Base-by-base conservation (phyloP, 92 coral and sea anemone genomes). In the Phenganax marumi region DNA sequence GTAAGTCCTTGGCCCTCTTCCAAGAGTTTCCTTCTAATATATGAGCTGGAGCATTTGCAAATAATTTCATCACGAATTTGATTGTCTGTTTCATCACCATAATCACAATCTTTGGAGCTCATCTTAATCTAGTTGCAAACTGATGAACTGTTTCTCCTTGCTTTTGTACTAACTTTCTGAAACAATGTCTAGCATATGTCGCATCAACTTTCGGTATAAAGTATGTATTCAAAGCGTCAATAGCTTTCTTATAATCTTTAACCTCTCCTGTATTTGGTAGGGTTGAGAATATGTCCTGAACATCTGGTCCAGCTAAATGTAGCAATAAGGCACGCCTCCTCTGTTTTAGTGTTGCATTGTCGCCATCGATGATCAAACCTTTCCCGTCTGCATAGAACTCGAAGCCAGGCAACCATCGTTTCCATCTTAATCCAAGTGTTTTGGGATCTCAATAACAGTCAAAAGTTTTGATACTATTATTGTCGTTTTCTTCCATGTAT, bases 321-420 rank as follows among this genome's bases (percentile, higher is more conserved):
- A 86, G 78, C 33, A 66, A 81, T 57, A 83, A 82, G 18, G 86
- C 89, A 9, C 89, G 73, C 43, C 81, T 80, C 48, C 82, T 84
- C 39, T 79, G 48, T 51, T 80, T 70, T 46, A 23, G 68, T 55
- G 12, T 60, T 17, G 25, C 77, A 63, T 86, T 63, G 21, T 66
- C 84, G 11, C 22, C 77, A 65, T 48, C 43, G 26, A 87, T 66
- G 64, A 87, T 76, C 43, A 87, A 60, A 12, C 90, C 83, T 52
- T 86, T 81, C 8, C 89, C 84, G 18, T 82, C 89, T 17, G 84
- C 84, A 19, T 72, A 87, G 8, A 87, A 43, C 13, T 75, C 52
- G 55, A 83, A 83, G 52, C 87, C 84, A 54, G 80, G 74, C 49
- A 87, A 11, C 90, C 87, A 76, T 39, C 90, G 64, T 51, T 82